Evolutionary conservation across 2,113 vertebrate genomes (phyloP).

Genomic region (Cricetomys ansorgei): DNA sequence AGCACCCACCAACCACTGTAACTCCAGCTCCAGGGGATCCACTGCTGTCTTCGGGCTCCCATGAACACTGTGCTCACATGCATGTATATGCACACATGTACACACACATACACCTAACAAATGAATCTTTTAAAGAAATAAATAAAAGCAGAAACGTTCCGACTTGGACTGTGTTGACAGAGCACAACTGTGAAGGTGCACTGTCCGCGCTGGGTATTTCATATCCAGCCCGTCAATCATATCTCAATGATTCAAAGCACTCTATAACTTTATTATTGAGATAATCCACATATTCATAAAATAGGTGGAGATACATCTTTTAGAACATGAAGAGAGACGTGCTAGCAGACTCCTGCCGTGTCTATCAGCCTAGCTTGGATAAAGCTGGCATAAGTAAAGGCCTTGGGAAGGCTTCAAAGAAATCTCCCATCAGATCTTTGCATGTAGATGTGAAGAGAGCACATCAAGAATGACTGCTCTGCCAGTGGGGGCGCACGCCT

Average conservation of each 20-base stretch:
- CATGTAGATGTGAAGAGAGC: background rate
- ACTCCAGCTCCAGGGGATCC: background rate
- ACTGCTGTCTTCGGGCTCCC: background rate
- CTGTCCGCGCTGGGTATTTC: background rate
- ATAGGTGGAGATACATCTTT: background rate
- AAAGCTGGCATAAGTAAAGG: background rate
- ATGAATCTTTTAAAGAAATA: background rate
- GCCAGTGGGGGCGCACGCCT: no score
- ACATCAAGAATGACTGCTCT: background rate
- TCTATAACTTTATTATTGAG: background rate
- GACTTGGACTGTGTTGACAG: background rate
- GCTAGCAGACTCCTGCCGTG: background rate
- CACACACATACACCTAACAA: background rate
- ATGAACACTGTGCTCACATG: background rate
- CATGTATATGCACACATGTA: background rate
- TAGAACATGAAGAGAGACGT: background rate
- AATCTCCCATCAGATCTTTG: background rate
- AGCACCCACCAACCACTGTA: background rate
- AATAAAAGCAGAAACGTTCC: background rate
- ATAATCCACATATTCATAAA: background rate
- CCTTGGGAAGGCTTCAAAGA: background rate
- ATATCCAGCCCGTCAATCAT: background rate
- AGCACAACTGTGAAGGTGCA: background rate
- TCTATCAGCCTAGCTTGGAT: background rate
- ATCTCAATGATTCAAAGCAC: background rate